Conservation (phyloP, 2,113 vertebrate genomes). For the Orycteropus afer region DNA sequence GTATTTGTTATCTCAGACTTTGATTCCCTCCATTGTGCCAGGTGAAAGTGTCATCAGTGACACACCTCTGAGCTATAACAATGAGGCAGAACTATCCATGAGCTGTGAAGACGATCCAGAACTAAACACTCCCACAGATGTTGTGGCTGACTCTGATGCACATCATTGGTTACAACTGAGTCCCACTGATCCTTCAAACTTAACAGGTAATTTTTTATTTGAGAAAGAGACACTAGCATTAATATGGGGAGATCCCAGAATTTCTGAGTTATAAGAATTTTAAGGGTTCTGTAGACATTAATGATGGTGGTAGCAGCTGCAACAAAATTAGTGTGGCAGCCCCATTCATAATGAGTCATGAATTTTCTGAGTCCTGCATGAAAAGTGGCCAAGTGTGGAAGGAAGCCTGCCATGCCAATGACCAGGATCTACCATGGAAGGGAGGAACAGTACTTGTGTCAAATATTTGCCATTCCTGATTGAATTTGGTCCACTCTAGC, state of each 20-base stretch:
- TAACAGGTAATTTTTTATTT: slow-evolving; percentile 89
- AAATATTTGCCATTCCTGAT: background rate
- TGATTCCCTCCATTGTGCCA: slow-evolving; percentile 68
- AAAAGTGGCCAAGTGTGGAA: background rate
- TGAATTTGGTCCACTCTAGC: background rate
- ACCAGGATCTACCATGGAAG: background rate
- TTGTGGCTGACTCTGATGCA: slow-evolving; percentile 86
- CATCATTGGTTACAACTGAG: slow-evolving; percentile 92
- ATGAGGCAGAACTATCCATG: slow-evolving; percentile 88
- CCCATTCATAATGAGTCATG: background rate
- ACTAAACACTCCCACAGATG: slow-evolving; percentile 87
- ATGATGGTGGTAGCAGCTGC: background rate
- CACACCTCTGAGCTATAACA: slow-evolving; percentile 88
- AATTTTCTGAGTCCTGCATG: background rate
- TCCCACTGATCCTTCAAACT: slow-evolving; percentile 89
- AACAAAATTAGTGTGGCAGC: background rate
- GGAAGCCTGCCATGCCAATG: background rate
- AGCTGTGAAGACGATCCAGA: slow-evolving; percentile 92
- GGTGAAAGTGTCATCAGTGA: slow-evolving; percentile 95
- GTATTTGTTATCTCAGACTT: background rate
- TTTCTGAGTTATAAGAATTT: background rate
- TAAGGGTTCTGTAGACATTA: background rate
- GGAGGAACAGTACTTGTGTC: background rate
- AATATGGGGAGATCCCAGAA: background rate
- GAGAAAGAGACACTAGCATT: background rate